Conservation (phyloP, 2,888 invertebrate genomes). For the Tromatobia lineatoria region DNA sequence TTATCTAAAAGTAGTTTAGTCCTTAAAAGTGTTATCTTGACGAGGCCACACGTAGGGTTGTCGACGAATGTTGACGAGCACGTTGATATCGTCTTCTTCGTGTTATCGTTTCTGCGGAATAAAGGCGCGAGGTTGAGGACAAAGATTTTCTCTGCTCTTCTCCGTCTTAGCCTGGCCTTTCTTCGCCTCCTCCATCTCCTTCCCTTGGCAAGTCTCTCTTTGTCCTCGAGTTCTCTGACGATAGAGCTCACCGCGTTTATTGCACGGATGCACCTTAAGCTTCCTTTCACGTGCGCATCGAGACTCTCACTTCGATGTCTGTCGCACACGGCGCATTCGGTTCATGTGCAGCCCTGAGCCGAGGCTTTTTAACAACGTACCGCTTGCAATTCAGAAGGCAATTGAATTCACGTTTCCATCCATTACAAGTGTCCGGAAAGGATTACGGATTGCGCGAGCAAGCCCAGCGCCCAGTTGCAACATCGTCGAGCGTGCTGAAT, state of each 20-base stretch:
- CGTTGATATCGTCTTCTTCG: constrained; percentile 27
- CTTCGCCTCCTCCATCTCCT: not conserved
- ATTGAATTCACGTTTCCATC: constrained; percentile 84
- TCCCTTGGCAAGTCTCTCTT: constrained; percentile 36
- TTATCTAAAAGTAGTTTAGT: constrained; percentile 49
- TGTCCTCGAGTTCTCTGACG: constrained; percentile 45
- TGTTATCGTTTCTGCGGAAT: constrained; percentile 3
- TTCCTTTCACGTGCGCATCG: constrained; percentile 50
- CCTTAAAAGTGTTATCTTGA: constrained; percentile 55
- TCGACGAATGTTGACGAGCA: constrained; percentile 39
- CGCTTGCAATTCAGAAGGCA: constrained; percentile 81
- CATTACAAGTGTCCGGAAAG: constrained; percentile 83
- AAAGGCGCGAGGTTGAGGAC: not conserved
- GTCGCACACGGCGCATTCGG: constrained; percentile 29
- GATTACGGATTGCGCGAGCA: constrained; percentile 77
- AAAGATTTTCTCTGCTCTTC: constrained; percentile 11
- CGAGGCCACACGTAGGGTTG: constrained; percentile 33
- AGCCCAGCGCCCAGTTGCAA: constrained; percentile 23
- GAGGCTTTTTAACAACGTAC: constrained; percentile 37
- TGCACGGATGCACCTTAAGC: constrained; percentile 52
- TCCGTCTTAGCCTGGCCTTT: constrained; percentile 11
- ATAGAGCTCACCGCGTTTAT: constrained; percentile 53
- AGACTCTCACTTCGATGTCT: constrained; percentile 39
- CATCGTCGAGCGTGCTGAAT: constrained; percentile 80
- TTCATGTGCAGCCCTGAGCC: constrained; percentile 22